These are phyloP conservation scores for Formicarius rufipectus DNA, from an alignment of 2,113 vertebrate genomes.

Conservation along the genomic window DNA sequence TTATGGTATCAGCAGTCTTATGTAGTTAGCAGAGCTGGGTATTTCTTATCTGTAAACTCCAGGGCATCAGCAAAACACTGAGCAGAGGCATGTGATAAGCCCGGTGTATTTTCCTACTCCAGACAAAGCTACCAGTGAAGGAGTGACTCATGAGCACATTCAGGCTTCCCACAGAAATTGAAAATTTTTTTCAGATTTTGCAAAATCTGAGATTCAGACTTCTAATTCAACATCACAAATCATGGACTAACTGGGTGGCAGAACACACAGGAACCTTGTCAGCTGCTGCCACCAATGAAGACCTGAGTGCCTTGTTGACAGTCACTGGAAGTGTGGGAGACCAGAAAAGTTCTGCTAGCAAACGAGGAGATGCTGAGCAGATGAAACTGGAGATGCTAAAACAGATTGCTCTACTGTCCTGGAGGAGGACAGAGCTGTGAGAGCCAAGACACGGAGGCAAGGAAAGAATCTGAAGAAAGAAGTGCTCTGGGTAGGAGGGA, in stretches of 20 bases:
- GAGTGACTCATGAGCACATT: not conserved
- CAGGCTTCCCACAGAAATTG: not conserved
- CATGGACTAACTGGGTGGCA: not conserved
- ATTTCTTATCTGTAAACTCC: constrained; percentile 26
- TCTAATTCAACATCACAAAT: not conserved
- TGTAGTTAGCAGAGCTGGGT: not conserved
- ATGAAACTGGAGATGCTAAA: not conserved
- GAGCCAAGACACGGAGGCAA: not conserved
- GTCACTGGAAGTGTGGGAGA: not conserved
- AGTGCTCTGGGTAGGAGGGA: not conserved
- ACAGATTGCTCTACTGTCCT: not conserved
- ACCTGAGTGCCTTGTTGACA: not conserved
- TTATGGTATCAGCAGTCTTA: not conserved
- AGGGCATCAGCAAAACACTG: not conserved
- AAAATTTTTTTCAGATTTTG: not conserved
- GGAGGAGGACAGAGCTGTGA: not conserved
- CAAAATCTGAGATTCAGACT: not conserved
- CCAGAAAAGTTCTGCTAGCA: not conserved
- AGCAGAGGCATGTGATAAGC: not conserved
- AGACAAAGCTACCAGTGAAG: not conserved
- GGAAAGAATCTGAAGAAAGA: not conserved
- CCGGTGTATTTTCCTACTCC: not conserved
- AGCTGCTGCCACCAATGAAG: not conserved
- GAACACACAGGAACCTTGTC: not conserved
- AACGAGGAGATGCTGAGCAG: not conserved